A percentile compares a stretch with the other conserved stretches of the same genome.
phyloP scores from a whole-genome alignment of 2,797 vertebrate species.

The Poeciliopsis turneri region DNA sequence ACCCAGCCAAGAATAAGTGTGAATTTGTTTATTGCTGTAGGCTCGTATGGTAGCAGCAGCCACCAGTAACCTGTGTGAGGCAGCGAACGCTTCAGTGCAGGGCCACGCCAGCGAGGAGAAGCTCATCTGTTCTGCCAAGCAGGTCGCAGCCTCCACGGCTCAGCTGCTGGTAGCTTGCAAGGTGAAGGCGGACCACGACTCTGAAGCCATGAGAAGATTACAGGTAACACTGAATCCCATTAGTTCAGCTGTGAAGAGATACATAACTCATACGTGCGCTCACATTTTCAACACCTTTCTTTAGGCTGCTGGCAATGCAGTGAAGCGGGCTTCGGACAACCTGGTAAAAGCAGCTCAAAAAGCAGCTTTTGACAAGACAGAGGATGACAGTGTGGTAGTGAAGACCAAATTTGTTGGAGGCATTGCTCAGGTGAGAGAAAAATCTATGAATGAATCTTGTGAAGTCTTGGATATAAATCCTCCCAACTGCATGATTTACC shows the following conservation, averaged over 20 bases:
- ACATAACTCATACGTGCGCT: not conserved
- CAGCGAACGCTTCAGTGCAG: conserved; percentile 97
- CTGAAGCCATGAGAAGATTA: conserved; percentile 95
- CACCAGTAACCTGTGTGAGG: conserved; percentile 96
- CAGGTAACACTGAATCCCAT: conserved; percentile 81
- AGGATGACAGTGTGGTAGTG: conserved; percentile 94
- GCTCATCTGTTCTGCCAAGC: conserved; percentile 97
- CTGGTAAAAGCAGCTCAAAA: conserved; percentile 96
- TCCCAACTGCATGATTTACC: conserved; percentile 31
- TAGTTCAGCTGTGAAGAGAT: rapidly evolving
- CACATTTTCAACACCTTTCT: conserved; percentile 28
- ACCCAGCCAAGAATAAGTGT: not conserved
- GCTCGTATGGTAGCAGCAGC: conserved; percentile 98
- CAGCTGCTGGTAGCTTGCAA: conserved; percentile 98
- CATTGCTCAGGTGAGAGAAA: conserved; percentile 92
- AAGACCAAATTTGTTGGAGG: conserved; percentile 99
- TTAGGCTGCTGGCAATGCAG: conserved; percentile 95
- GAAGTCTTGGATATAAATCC: conserved; percentile 17
- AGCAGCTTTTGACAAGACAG: conserved; percentile 94
- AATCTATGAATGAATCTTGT: conserved; percentile 11
- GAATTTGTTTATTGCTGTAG: conserved; percentile 63
- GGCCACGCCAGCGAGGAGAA: conserved; percentile 99
- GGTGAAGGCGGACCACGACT: conserved; percentile 96
- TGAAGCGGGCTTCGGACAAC: conserved; percentile 98
- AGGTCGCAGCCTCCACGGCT: conserved; percentile 96